Evolutionary conservation across 2,113 vertebrate species (phyloP), one percentile per base, ranked within the genome.

Genomic region (Chrysochloris asiatica): DNA sequence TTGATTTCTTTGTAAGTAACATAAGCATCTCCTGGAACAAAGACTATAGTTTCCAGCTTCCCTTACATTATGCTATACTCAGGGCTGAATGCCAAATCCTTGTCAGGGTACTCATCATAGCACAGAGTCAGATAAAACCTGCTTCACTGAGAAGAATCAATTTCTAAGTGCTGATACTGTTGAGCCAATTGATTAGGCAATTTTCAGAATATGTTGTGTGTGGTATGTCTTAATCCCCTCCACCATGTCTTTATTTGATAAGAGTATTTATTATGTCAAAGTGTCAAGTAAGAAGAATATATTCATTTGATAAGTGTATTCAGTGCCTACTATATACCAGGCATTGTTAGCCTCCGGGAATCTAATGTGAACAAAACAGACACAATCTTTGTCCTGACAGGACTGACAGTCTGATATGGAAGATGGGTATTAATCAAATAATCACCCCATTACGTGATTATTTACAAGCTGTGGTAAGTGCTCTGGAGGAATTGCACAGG

Each of bases 161-260:
- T 21, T 52, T 48, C 24, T 10, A n/a, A 56, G 47, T 5, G 0
- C 6, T 11, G 33, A 28, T 26, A n/a, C 38, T 71, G 21, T 61
- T 24, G 4, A 86, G 45, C 36, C 36, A 88, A 14, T 41, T 14
- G 72, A 56, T 38, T 22, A n/a, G n/a, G 33, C 13, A 41, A 24
- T 73, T 91, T 91, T 93, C 24, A 84, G 65, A 41, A 76, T 22
- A 54, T 45, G 52, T 22, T 92, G 43, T 67, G 30, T 67, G 21
- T 67, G 17, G 28, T 67, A n/a, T 36, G 26, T 4, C 17, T 84
- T n/a, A n/a, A n/a, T n/a, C n/a, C 75, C 78, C 47, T 47, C 38
- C 24, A 30, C n/a, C 45, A 10, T 43, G 8, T 67, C 48, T 22
- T 43, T 52, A 52, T 72, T 73, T 76, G 50, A n/a, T n/a, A n/a